Evolutionary conservation across 1,140 invertebrate genomes (phyloP), one percentile per base, ranked within the genome.

Genomic region (Tetramorium parvispinum): DNA sequence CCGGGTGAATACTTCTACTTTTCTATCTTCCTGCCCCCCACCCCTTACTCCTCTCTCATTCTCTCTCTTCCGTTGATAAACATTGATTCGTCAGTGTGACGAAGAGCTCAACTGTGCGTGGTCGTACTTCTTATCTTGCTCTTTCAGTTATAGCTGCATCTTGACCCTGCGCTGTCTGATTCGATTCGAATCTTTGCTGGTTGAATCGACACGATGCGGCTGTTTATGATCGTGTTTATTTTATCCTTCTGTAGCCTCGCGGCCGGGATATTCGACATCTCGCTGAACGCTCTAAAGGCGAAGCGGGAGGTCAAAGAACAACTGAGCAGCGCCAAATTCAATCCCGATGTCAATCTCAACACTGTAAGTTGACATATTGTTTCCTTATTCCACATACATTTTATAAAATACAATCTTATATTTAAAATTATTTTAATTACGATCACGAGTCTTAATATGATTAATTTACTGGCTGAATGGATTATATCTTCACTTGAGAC

Each of bases 351-450:
- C 3, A 10, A 77, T 0, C 71, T 91, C 3, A 49, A 68, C 7
- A 87, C 85, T 0, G 89, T 90, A 86, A 88, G 49, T 78, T 16
- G 16, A 53, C 18, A 46, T 11, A 24, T 68, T 66, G 8, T 37
- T 63, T 40, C 18, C 21, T 21, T 21, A 66, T 63, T 63, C 10
- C 1, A 27, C 24, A 49, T 63, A 63, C 18, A 37, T 37, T 37
- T 63, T 43, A 43, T 43, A 43, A 43, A 8, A 43, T 10, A 43
- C 32, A 32, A 7, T 43, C 8, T 43, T 43, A 43, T 43, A 1
- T 43, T 43, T 43, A 43, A 43, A 43, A 43, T 43, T 10, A 43
- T 43, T 8, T 43, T 10, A 43, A 43, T 43, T 43, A 43, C 40
- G 10, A 43, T 43, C 40, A 8, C 40, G 40, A 43, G 8, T 10